These are phyloP conservation scores for Tetranychus truncatus DNA, from an alignment of 2,888 invertebrate species.

Conservation along the genomic window DNA sequence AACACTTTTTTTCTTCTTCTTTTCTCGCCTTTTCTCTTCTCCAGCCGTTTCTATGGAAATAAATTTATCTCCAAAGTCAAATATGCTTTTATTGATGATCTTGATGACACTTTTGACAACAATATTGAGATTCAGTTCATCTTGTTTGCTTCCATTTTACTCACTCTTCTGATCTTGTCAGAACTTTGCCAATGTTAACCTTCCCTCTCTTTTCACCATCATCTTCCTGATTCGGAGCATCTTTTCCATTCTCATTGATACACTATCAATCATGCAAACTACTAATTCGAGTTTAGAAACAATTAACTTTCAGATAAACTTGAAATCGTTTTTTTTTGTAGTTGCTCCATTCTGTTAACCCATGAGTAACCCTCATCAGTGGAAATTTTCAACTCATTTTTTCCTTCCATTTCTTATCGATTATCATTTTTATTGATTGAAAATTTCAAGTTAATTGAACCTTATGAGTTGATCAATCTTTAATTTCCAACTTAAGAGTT, in stretches of 20 bases:
- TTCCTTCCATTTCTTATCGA: background rate
- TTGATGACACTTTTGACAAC: background rate
- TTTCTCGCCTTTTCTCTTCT: too few species aligned
- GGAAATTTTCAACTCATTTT: background rate
- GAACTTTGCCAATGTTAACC: background rate
- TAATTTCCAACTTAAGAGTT: background rate
- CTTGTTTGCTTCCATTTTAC: conserved; percentile 26
- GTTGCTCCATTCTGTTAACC: too few species aligned
- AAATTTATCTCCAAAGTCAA: background rate
- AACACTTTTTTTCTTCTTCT: too few species aligned
- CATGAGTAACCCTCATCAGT: background rate
- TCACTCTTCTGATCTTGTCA: background rate
- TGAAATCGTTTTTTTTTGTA: too few species aligned
- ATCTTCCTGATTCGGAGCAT: background rate
- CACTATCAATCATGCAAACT: background rate
- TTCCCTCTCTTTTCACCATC: background rate
- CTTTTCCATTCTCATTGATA: background rate
- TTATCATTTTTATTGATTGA: background rate
- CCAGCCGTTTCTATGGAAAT: background rate
- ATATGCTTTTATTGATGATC: background rate
- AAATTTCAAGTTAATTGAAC: background rate
- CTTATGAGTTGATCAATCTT: background rate
- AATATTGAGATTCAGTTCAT: conserved; percentile 30
- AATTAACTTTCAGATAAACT: background rate
- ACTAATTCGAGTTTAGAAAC: background rate